Conservation (phyloP, 2,797 vertebrate genomes). For the Pangasius krempfi region DNA sequence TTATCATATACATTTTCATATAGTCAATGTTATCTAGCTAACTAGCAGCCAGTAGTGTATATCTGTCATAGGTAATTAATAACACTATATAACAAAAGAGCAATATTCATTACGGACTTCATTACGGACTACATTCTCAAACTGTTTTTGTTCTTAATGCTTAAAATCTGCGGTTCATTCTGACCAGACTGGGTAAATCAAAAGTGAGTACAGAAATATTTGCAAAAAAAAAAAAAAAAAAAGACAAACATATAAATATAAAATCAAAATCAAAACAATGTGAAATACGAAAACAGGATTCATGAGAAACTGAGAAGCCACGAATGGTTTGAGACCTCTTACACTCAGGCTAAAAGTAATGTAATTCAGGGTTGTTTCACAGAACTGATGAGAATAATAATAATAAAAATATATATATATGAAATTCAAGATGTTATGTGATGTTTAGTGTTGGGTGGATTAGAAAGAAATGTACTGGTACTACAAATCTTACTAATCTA, state of each 20-base stretch:
- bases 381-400: neutral
- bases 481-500: neutral
- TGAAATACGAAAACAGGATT: neutral
- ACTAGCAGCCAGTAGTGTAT: neutral
- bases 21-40: neutral
- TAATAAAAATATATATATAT: neutral
- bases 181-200: neutral
- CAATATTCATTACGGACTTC: no score
- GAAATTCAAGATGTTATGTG: neutral
- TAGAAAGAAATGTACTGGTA: neutral
- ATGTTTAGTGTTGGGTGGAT: neutral
- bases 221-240: neutral
- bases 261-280: neutral
- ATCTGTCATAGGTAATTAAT: neutral
- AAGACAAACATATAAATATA: neutral
- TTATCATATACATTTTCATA: neutral
- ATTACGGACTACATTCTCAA: neutral
- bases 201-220: neutral
- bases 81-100: neutral
- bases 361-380: neutral
- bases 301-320: neutral
- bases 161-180: neutral
- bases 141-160: neutral
- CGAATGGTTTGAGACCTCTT: neutral
- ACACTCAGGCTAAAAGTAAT: neutral